These are phyloP conservation scores for Ectemnius lituratus DNA, from an alignment of 2,888 invertebrate genomes.

Conservation along the genomic window DNA sequence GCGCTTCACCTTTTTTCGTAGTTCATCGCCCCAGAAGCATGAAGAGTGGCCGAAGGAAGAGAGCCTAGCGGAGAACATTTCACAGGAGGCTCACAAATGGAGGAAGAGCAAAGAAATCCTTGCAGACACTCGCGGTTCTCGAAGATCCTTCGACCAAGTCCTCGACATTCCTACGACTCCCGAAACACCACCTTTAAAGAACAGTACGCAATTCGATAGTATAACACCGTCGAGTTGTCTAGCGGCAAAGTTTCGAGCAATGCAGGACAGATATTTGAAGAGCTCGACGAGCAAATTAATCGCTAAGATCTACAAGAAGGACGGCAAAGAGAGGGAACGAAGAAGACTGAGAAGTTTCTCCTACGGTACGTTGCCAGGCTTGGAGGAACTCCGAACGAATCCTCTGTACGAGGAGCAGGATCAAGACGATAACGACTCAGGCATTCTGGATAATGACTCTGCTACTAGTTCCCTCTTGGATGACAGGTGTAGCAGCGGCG, in stretches of 20 bases:
- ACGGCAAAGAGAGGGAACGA: constrained; percentile 67
- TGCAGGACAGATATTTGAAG: constrained; percentile 86
- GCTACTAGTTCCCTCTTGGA: constrained; percentile 83
- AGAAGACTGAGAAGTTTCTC: constrained; percentile 84
- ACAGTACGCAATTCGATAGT: constrained; percentile 65
- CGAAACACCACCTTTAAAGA: constrained; percentile 36
- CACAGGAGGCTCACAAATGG: constrained; percentile 56
- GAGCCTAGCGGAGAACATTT: constrained; percentile 45
- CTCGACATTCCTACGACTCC: constrained; percentile 22
- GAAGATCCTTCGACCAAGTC: constrained; percentile 16
- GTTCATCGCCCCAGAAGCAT: constrained; percentile 53
- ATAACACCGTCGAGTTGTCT: constrained; percentile 79
- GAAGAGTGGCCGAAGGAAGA: constrained; percentile 45
- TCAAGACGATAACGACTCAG: constrained; percentile 87
- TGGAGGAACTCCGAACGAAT: constrained; percentile 84
- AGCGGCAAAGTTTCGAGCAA: constrained; percentile 85
- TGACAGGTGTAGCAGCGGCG: constrained; percentile 72
- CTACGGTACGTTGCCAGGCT: constrained; percentile 85
- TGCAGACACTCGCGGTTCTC: constrained; percentile 23
- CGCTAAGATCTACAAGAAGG: constrained; percentile 82
- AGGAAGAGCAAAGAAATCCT: constrained; percentile 54
- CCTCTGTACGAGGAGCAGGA: constrained; percentile 83
- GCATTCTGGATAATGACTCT: constrained; percentile 87
- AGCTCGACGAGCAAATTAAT: constrained; percentile 85
- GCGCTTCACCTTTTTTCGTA: constrained; percentile 65